A percentile compares a stretch with the other conserved stretches of the same genome.
Evolutionary conservation across 2,113 vertebrate genomes (phyloP).

Genomic region (Vombatus ursinus): DNA sequence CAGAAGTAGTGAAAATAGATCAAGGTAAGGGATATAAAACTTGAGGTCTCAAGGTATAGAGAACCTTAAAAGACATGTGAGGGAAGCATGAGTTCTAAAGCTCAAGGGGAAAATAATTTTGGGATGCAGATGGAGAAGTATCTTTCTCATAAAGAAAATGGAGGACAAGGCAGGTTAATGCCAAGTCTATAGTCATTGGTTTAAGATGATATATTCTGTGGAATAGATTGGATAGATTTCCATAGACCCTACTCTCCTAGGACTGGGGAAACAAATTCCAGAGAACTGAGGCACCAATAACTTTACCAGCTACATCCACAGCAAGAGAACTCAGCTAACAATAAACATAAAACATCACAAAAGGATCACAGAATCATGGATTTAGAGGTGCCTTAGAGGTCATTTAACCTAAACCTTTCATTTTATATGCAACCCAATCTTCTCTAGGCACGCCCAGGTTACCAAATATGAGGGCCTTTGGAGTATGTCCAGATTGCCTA

Average conservation of each 20-base stretch:
- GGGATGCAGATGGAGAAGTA: background rate
- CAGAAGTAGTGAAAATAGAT: background rate
- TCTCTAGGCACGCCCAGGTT: background rate
- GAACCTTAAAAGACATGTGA: background rate
- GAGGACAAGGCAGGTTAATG: background rate
- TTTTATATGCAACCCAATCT: background rate
- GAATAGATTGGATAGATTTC: background rate
- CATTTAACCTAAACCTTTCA: background rate
- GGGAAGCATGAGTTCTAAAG: background rate
- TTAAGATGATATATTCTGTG: background rate
- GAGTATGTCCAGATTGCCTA: background rate
- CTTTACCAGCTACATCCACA: background rate
- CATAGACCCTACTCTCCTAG: background rate
- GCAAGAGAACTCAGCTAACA: background rate
- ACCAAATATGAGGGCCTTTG: background rate
- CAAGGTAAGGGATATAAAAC: background rate
- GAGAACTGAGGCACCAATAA: background rate
- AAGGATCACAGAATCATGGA: background rate
- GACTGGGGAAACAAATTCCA: background rate
- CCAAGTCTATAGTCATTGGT: background rate
- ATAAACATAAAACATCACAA: background rate
- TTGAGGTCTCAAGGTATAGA: background rate
- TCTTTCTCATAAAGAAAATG: background rate
- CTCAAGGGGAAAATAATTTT: background rate
- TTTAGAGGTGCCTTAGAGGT: background rate